Evolutionary conservation across 2,888 invertebrate genomes (phyloP), one percentile per base, ranked within the genome.

Genomic region (Nephrocerus scutellatus): DNA sequence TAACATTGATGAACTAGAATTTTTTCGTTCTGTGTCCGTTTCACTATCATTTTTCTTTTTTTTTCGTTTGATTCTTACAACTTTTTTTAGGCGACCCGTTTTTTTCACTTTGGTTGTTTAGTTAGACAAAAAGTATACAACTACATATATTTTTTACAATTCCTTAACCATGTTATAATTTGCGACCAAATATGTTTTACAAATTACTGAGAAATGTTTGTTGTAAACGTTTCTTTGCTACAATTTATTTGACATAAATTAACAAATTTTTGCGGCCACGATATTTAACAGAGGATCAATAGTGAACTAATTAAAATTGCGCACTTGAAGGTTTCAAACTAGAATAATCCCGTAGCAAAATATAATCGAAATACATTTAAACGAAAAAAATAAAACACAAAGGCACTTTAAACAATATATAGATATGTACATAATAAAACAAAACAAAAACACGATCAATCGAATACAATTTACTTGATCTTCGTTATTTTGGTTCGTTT

Each of bases 81-180:
- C 49, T 55, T 56, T 57, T 49, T 53, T 55, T 44, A 57, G 55
- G 9, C 57, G 57, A 24, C 52, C 60, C 46, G 54, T 58, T 46
- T 50, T 49, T 36, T 41, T 42, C 33, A 44, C 20, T 36, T 40
- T 43, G n/a, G n/a, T n/a, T n/a, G n/a, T n/a, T n/a, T n/a, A n/a
- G n/a, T n/a, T n/a, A n/a, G n/a, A n/a, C n/a, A n/a, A n/a, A n/a
- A n/a, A n/a, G n/a, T n/a, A n/a, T n/a, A n/a, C n/a, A n/a, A n/a
- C n/a, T n/a, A n/a, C n/a, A n/a, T n/a, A n/a, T n/a, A n/a, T n/a
- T n/a, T n/a, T n/a, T n/a, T n/a, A n/a, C n/a, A n/a, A n/a, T n/a
- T n/a, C n/a, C n/a, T n/a, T n/a, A n/a, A n/a, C n/a, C n/a, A n/a
- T n/a, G n/a, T n/a, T n/a, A n/a, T n/a, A n/a, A n/a, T n/a, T n/a